Evolutionary conservation across 2,797 vertebrate genomes (phyloP), one percentile per base, ranked within the genome.

Genomic region (Neosilurus mollespiculum): DNA sequence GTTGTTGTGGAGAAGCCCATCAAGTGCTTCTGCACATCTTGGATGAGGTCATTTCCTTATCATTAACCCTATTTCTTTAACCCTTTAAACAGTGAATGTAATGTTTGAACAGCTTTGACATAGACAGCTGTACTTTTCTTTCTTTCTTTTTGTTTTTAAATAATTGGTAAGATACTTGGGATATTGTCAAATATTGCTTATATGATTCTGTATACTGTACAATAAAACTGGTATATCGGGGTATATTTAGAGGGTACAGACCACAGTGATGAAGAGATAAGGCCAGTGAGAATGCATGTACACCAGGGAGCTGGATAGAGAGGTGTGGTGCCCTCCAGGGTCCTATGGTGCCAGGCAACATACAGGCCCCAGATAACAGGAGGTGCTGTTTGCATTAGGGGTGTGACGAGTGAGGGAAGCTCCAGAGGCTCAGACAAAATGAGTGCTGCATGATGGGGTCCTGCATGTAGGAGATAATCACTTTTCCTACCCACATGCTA

Each of bases 21-120:
- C 49, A 82, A 83, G 81, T 10, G 49, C 69, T 82, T 83, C 66
- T 67, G 67, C 72, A 54, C 37, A 76, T n/a, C 67, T 77, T 64
- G 73, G 51, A 85, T 88, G 85, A 88, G 85, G 83, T 87, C 75
- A 87, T 86, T 86, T 88, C 88, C 88, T 87, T 78, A 85, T 83
- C 75, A 80, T 56, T 79, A 81, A 82, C 54, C 73, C 53, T 61
- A 79, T 80, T 80, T 82, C 81, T 65, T 65, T 85, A 69, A 81
- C 61, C 61, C 54, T 43, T 59, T 59, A 43, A 54, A 49, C 20
- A 62, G 16, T 0, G 30, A 9, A 73, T 22, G 24, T 65, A 15
- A 51, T n/a, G 24, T 18, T 9, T 30, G 61, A 64, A 54, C 61
- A 22, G 61, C 26, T 59, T 2, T 37, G 5, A 2, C 10, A 43